These are phyloP conservation scores for Proterorhinus semilunaris DNA, from an alignment of 2,113 vertebrate species.

Conservation along the genomic window DNA sequence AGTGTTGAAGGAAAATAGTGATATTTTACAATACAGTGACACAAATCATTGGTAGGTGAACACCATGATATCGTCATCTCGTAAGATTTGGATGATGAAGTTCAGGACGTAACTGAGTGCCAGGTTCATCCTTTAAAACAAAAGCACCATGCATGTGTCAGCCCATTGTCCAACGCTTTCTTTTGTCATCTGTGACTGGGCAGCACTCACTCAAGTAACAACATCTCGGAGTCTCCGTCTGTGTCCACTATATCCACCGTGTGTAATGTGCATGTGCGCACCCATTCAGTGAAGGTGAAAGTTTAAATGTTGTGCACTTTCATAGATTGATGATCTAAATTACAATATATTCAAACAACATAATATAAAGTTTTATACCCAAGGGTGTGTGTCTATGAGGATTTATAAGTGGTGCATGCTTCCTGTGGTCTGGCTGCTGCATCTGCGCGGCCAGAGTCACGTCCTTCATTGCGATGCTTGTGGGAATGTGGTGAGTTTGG, in stretches of 20 bases:
- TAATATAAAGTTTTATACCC: background rate
- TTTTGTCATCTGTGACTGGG: background rate
- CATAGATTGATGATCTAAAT: background rate
- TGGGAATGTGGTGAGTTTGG: conserved; percentile 76
- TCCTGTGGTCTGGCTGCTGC: conserved; percentile 69
- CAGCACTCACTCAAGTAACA: background rate
- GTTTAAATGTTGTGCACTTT: background rate
- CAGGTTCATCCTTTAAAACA: too few species aligned
- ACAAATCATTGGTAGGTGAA: too few species aligned
- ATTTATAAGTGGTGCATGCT: conserved; percentile 23
- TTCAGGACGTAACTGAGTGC: too few species aligned
- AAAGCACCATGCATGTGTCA: too few species aligned
- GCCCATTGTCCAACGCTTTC: too few species aligned
- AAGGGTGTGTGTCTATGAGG: conserved; percentile 7
- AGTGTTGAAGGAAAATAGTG: too few species aligned
- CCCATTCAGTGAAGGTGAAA: background rate
- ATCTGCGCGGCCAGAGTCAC: conserved; percentile 73
- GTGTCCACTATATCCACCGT: background rate
- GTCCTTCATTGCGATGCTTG: conserved; percentile 67
- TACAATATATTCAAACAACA: background rate
- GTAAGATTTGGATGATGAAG: too few species aligned
- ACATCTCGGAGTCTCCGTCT: too few species aligned
- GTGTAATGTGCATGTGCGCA: background rate
- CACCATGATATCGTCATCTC: too few species aligned
- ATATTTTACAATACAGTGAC: too few species aligned